phyloP scores from a whole-genome alignment of 2,797 vertebrate genomes.

The Cossypha polioptera region DNA sequence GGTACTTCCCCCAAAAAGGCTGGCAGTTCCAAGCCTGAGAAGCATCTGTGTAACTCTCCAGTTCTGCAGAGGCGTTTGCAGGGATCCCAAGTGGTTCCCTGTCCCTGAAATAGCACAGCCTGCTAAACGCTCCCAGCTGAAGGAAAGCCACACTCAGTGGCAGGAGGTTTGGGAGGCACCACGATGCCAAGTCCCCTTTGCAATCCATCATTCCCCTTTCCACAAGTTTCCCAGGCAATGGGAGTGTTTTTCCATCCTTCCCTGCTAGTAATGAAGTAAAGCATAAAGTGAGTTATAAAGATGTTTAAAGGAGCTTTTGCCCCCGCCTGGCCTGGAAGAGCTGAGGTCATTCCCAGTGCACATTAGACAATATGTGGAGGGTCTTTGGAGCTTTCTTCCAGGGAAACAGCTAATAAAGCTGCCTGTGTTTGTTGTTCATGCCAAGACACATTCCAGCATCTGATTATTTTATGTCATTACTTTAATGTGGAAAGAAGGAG shows the following conservation, averaged over 20 bases:
- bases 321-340: neutral
- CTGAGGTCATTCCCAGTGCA: constrained; percentile 54
- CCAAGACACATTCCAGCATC: constrained; percentile 70
- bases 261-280: neutral
- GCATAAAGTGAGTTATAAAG: constrained; percentile 6
- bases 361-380: constrained; percentile 71
- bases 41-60: neutral
- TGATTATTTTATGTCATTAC: constrained; percentile 62
- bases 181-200: neutral
- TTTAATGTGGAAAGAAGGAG: constrained; percentile 54
- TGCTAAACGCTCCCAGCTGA: neutral
- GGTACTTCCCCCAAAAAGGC: fast-evolving
- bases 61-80: neutral
- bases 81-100: neutral
- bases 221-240: neutral
- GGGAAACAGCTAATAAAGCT: constrained; percentile 75
- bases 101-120: neutral
- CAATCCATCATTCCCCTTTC: constrained; percentile 4
- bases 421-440: constrained; percentile 60
- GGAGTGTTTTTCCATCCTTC: constrained; percentile 36
- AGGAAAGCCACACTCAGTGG: neutral
- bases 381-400: constrained; percentile 68
- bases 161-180: neutral
- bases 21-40: neutral
- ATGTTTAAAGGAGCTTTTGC: constrained; percentile 40